These are phyloP conservation scores for Pituophis catenifer DNA, from an alignment of 2,113 vertebrate genomes.

Conservation along the genomic window DNA sequence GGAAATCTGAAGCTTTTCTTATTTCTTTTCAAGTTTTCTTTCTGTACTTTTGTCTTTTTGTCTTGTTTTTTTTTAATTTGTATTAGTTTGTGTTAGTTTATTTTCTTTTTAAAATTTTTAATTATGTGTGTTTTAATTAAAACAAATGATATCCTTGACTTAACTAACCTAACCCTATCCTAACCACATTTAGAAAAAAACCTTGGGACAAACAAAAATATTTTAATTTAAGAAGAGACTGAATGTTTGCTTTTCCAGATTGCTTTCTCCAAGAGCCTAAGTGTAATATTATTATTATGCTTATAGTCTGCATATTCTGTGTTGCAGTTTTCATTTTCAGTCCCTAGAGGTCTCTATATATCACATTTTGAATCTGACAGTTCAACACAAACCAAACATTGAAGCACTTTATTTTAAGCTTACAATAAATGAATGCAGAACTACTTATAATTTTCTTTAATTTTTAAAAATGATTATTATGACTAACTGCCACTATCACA, in stretches of 20 bases:
- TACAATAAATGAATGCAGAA: background rate
- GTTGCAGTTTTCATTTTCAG: conserved; percentile 57
- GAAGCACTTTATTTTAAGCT: background rate
- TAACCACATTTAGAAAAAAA: conserved; percentile 31
- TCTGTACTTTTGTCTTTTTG: background rate
- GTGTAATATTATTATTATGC: conserved; percentile 6
- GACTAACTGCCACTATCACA: background rate
- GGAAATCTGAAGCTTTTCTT: background rate
- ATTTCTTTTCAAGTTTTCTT: background rate
- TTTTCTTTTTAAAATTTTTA: background rate
- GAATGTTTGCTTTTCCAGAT: conserved; percentile 38
- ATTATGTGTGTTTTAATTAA: conserved; percentile 15
- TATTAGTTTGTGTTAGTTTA: background rate
- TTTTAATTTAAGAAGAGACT: conserved; percentile 26
- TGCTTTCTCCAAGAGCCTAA: conserved; percentile 3
- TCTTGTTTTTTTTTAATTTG: background rate
- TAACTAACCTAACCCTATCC: conserved; percentile 37
- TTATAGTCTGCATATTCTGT: background rate
- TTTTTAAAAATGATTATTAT: background rate
- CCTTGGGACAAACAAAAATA: conserved; percentile 32
- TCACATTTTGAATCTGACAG: conserved; percentile 52
- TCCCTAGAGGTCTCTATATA: conserved; percentile 78
- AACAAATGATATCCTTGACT: conserved; percentile 33
- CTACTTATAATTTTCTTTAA: background rate
- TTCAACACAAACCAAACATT: background rate